phyloP scores from a whole-genome alignment of 23 tunicate genomes.

The Ascidia mentula region DNA sequence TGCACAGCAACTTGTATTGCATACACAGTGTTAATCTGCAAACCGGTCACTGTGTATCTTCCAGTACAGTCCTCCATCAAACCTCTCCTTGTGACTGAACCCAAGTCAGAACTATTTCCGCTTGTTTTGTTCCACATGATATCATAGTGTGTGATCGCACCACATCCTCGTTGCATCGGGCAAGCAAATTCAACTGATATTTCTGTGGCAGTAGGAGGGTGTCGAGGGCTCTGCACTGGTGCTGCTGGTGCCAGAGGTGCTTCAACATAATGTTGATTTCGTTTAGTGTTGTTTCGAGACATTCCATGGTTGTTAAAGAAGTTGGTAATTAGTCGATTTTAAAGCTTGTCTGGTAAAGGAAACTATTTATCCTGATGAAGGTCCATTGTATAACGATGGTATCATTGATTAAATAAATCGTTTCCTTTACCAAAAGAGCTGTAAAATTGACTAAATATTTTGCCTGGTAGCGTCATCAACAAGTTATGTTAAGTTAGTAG shows the following conservation, averaged over 20 bases:
- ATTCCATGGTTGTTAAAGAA: neutral
- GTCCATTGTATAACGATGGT: too few species aligned
- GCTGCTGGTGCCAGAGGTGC: neutral
- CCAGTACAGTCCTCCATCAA: neutral
- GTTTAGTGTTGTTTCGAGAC: neutral
- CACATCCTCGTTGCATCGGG: neutral
- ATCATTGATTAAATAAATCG: too few species aligned
- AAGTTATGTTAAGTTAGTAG: too few species aligned
- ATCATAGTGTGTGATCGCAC: neutral
- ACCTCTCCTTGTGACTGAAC: neutral
- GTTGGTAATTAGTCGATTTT: too few species aligned
- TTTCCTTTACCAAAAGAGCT: too few species aligned
- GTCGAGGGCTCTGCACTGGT: neutral
- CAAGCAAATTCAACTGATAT: neutral
- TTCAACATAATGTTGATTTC: neutral
- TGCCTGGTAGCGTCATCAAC: too few species aligned
- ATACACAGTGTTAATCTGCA: neutral
- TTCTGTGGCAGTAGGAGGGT: neutral
- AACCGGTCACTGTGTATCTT: neutral
- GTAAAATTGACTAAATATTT: too few species aligned
- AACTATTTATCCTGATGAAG: too few species aligned
- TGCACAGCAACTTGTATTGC: neutral
- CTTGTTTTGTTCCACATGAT: neutral
- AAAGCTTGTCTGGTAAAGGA: too few species aligned
- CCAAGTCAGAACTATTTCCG: neutral